These are phyloP conservation scores for Camponotus fellah DNA, from an alignment of 2,888 invertebrate genomes.

Conservation along the genomic window DNA sequence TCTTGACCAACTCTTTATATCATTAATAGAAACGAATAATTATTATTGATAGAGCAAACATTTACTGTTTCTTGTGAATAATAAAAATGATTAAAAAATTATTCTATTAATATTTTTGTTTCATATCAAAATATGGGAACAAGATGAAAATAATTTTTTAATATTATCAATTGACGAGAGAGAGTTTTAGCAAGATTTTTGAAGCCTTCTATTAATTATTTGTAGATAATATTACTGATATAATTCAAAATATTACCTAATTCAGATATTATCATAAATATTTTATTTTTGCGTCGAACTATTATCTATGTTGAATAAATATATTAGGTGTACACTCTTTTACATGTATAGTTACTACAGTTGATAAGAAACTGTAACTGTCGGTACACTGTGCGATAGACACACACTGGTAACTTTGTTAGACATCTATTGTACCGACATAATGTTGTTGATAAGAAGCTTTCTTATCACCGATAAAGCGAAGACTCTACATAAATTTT, in stretches of 20 bases:
- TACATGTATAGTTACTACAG: neutral
- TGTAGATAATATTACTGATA: neutral
- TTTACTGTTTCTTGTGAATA: neutral
- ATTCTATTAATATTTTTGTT: neutral
- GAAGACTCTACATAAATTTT: neutral
- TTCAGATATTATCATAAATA: neutral
- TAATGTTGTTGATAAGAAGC: neutral
- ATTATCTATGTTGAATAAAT: neutral
- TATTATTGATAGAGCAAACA: neutral
- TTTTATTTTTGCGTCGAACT: neutral
- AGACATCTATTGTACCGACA: conserved; percentile 30
- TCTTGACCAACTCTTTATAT: neutral
- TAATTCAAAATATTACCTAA: neutral
- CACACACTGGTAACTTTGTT: conserved; percentile 1
- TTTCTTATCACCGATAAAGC: conserved; percentile 13
- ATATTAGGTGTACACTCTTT: neutral
- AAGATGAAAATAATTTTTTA: neutral
- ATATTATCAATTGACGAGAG: conserved; percentile 1
- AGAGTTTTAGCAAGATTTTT: neutral
- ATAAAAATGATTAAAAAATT: neutral
- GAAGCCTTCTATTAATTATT: neutral
- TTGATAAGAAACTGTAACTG: conserved; percentile 15
- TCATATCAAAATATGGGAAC: neutral
- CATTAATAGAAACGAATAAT: neutral
- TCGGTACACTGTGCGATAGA: neutral